Evolutionary conservation across 53 echinoderm and acorn worm genomes (phyloP).

Genomic region (Glandiceps talaboti): DNA sequence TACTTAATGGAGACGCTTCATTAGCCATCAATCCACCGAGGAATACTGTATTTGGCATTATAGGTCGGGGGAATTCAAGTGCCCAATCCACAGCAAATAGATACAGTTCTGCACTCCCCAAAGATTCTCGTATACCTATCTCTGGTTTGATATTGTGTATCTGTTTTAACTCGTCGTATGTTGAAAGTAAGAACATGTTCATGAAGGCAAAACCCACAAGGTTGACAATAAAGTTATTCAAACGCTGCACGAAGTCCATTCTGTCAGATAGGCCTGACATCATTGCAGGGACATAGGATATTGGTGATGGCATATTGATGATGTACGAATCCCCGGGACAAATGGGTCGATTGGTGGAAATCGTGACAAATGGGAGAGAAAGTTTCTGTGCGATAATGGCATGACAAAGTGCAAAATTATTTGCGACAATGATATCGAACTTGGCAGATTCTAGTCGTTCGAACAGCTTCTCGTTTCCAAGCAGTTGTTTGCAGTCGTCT

Average conservation of each 20-base stretch:
- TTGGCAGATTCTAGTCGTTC: not conserved
- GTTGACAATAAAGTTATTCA: slow-evolving; percentile 5
- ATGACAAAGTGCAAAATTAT: not conserved
- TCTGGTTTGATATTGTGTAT: slow-evolving; percentile 28
- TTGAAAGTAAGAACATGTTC: not conserved
- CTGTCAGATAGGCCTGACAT: not conserved
- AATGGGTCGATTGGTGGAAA: not conserved
- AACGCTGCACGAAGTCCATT: slow-evolving; percentile 15
- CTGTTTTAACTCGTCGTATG: slow-evolving; percentile 14
- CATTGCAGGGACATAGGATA: slow-evolving; percentile 13
- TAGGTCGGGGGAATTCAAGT: slow-evolving; percentile 19
- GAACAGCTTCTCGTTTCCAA: not conserved
- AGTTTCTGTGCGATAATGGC: not conserved
- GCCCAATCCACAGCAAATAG: slow-evolving; percentile 14
- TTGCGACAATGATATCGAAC: not conserved
- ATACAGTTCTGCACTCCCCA: slow-evolving; percentile 8
- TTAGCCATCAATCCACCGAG: not conserved
- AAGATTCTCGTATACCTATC: slow-evolving; percentile 2
- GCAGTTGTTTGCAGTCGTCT: not conserved
- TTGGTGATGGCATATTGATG: slow-evolving; percentile 1
- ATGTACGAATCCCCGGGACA: not conserved
- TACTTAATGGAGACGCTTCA: not conserved
- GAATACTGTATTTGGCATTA: slow-evolving; percentile 21
- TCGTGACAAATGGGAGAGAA: not conserved
- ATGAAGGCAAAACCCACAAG: not conserved